Base-by-base conservation (phyloP, 2,797 vertebrate species). In the Enteromius mattozi region DNA sequence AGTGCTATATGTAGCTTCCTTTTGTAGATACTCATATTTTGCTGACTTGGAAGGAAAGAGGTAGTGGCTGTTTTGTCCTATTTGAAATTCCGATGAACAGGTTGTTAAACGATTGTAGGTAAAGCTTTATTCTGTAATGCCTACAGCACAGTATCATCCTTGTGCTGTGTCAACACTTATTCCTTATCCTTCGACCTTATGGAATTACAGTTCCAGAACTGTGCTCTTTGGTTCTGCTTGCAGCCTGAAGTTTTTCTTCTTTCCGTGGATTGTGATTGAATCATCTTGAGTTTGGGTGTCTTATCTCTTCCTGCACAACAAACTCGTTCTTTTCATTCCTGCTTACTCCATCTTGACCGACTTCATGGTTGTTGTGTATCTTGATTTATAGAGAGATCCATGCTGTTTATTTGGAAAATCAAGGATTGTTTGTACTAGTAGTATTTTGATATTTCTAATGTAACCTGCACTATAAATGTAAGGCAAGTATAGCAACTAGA, bases 311-410 rank as follows among this genome's bases (percentile, higher is more conserved):
- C 27, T 24, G 24, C 35, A 40, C 42, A 49, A 51, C 81, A 65
- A 27, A 37, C 27, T 37, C 4, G 13, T 76, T 76, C 70, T 68
- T 66, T 85, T 21, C 14, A 21, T 78, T 27, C 33, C 70, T 78
- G n/a, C 81, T 86, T 82, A 33, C 4, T 72, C 21, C 82, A 61
- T 68, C 72, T 14, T 81, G 80, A 42, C 33, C 45, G 30, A n/a
- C 63, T 80, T 42, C 40, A 51, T 75, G 16, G 40, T 66, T 54
- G 63, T 71, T 79, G 68, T 63, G n/a, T 54, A 4, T 80, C 85
- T 70, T 42, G 24, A 63, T 40, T 4, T 79, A 13, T 63, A 40
- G 9, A 78, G 33, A 35, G 40, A 35, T 63, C 47, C 65, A 63
- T 13, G 7, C 51, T 33, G 79, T 56, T 61, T 68, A 30, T 3